Evolutionary conservation across 2,888 invertebrate species (phyloP), one percentile per base, ranked within the genome.

Genomic region (Drosophila flavopinicola): DNA sequence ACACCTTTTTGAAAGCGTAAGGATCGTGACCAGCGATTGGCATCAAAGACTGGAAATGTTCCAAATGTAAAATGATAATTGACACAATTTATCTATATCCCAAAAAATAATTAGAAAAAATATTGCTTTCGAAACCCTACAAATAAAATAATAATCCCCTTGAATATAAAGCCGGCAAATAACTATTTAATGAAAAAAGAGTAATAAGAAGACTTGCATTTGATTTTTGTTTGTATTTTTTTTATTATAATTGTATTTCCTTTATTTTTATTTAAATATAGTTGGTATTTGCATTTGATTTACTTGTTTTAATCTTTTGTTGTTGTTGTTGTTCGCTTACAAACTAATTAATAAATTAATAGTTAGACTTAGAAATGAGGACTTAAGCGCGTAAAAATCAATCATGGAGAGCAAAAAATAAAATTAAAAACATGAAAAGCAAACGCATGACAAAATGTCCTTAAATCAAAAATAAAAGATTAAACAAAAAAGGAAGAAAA

Each of bases 331-430:
- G 61, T 65, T 77, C 56, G 41, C 85, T 79, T 85, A 88, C 85
- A 51, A 78, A 85, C 85, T 85, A 85, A 85, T 88, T 88, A 85
- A 85, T 85, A 85, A 85, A 88, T 85, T 87, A 85, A 75, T 87
- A 85, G 72, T 84, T 84, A 88, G 72, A 71, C 84, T 88, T 88
- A 88, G 67, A 73, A 69, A 79, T 68, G 63, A 73, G 48, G 49
- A 60, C 88, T 83, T 83, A 87, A 78, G 63, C 49, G 63, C 48
- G 57, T 75, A 83, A 47, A 75, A 79, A 64, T 87, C 54, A 65
- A 70, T 66, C 68, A 85, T 74, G 80, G 63, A 58, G 30, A 49
- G 53, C 52, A 57, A 38, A 35, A 58, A 57, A 29, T 29, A 59
- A 23, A 33, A 27, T 33, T 23, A 29, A 60, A 69, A 83, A 75